Base-by-base conservation (phyloP, 2,797 vertebrate genomes). In the Passerculus sandwichensis region DNA sequence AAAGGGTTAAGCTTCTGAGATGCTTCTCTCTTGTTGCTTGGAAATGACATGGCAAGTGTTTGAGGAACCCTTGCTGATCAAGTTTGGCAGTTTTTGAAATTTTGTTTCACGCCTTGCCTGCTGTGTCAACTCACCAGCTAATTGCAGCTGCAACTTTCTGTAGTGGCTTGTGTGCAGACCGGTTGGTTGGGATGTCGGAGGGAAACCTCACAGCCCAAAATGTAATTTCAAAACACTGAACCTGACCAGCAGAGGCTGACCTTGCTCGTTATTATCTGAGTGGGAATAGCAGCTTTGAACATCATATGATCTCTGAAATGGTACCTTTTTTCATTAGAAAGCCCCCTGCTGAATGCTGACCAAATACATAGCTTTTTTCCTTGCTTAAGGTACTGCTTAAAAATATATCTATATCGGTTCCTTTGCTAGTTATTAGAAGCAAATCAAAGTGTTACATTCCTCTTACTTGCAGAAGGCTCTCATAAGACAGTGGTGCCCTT, bases 221-320 rank as follows among this genome's bases (percentile, higher is more conserved):
- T 95, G 96, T 94, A 96, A 96, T 97, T 97, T 97, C 95, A 96
- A 96, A 97, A 97, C 95, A 92, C 95, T 97, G 96, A 97, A 97
- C 95, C 95, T 85, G 94, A 96, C 95, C 94, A 94, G 95, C 95
- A 91, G 94, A 94, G 95, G 89, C 95, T 97, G 97, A 97, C 97
- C 97, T 97, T 94, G 96, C 97, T 97, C 94, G 82, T 97, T 97
- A 97, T 97, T 97, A 96, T 97, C 97, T 97, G 96, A 96, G 97
- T 94, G 91, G 96, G 95, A 97, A 96, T 92, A 96, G 96, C 94
- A 91, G 96, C 97, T 97, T 97, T 97, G 97, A 97, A 97, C 97
- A 97, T 97, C 85, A 47, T 95, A 94, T 97, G 96, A 89, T 95
- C 91, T 97, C 95, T 95, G 97, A 96, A 97, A 97, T 66, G 87